Evolutionary conservation across 2,113 vertebrate species (phyloP).

Genomic region (Zosterops japonicus): DNA sequence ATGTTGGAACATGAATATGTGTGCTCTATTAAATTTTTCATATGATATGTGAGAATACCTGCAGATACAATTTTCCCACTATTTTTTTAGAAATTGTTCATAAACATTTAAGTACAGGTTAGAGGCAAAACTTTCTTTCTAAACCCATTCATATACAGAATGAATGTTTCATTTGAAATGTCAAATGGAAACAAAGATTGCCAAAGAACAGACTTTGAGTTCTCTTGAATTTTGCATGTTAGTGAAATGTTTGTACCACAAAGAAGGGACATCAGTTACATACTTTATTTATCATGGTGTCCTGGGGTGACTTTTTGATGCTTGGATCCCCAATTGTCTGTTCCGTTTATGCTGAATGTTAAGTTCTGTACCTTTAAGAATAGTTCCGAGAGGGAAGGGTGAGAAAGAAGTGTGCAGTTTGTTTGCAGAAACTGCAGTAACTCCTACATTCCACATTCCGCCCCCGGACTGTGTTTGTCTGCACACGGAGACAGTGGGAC

Average conservation of each 20-base stretch:
- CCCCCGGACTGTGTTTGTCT: too few species aligned
- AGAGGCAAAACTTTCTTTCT: not conserved
- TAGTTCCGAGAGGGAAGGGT: too few species aligned
- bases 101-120: not conserved
- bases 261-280: accelerated
- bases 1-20: not conserved
- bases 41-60: not conserved
- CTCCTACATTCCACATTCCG: too few species aligned
- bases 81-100: not conserved
- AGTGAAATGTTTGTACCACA: not conserved
- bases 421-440: too few species aligned
- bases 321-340: too few species aligned
- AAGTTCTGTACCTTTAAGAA: too few species aligned
- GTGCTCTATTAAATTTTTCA: not conserved
- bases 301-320: too few species aligned
- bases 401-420: too few species aligned
- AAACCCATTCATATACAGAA: not conserved
- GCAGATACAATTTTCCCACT: not conserved
- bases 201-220: not conserved
- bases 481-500: too few species aligned
- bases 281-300: not conserved
- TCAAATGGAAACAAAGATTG: not conserved
- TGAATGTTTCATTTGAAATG: not conserved
- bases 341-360: too few species aligned
- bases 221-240: not conserved